Evolutionary conservation across 1,140 invertebrate genomes (phyloP).

Genomic region (Drosophila orena): DNA sequence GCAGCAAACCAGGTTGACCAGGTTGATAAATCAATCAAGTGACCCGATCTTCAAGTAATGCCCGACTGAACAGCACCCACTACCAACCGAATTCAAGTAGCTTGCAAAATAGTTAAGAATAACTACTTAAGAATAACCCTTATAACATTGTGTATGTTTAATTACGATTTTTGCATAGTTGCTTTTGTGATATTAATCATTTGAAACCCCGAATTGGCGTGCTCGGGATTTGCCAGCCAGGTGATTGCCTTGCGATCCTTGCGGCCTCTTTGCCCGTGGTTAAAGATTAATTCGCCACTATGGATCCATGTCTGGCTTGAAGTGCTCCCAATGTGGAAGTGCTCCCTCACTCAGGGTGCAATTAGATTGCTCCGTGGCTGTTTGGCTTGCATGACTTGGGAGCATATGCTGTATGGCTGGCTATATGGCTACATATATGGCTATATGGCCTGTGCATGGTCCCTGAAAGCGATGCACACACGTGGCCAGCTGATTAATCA

Average conservation of each 20-base stretch:
- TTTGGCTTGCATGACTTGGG: conserved; percentile 71
- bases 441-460: background rate
- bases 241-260: background rate
- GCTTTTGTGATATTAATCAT: background rate
- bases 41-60: conserved; percentile 26
- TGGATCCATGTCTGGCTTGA: conserved; percentile 21
- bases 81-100: background rate
- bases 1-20: background rate
- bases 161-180: too few relatives aligned
- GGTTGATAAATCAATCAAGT: conserved; percentile 46
- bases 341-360: conserved; percentile 21
- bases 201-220: background rate
- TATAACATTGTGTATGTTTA: too few relatives aligned
- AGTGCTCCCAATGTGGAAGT: conserved; percentile 10
- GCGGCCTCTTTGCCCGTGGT: conserved; percentile 17
- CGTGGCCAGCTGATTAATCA: conserved; percentile 81
- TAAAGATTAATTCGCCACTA: conserved; percentile 35
- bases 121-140: too few relatives aligned
- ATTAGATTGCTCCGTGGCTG: conserved; percentile 59
- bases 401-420: conserved; percentile 53
- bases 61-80: conserved; percentile 13
- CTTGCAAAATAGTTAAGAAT: too few relatives aligned
- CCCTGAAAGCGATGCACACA: conserved; percentile 51
- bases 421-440: too few relatives aligned
- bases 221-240: background rate